Conservation (phyloP, 2,888 invertebrate species). For the Stenurella melanura region DNA sequence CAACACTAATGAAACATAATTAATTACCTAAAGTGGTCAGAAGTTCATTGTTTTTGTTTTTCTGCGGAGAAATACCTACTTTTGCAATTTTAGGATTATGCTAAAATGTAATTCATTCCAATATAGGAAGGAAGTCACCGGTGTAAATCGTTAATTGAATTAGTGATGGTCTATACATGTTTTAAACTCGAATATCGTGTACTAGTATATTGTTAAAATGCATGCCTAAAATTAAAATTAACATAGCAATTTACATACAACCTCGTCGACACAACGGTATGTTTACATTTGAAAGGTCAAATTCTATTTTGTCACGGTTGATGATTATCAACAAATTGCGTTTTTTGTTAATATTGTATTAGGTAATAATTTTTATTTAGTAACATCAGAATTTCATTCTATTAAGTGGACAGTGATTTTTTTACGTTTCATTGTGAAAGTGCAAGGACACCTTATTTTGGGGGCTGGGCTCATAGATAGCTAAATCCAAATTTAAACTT, state of each 20-base stretch:
- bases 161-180: neutral
- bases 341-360: neutral
- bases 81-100: no score
- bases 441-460: no score
- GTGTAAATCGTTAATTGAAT: neutral
- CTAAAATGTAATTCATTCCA: neutral
- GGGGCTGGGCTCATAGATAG: no score
- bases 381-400: neutral
- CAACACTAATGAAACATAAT: no score
- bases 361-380: neutral
- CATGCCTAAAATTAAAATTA: neutral
- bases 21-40: no score
- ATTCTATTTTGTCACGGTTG: conserved; percentile 23
- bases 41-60: no score
- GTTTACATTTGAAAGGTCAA: conserved; percentile 28
- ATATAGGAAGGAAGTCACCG: neutral
- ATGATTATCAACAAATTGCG: neutral
- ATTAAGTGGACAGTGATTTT: neutral
- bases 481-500: no score
- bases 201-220: conserved; percentile 4
- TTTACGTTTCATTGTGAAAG: no score
- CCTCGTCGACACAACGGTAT: neutral
- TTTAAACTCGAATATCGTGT: neutral
- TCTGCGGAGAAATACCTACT: no score
- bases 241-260: conserved; percentile 1